These are phyloP conservation scores for Callimorpha dominula DNA, from an alignment of 2,888 invertebrate species.

Conservation along the genomic window DNA sequence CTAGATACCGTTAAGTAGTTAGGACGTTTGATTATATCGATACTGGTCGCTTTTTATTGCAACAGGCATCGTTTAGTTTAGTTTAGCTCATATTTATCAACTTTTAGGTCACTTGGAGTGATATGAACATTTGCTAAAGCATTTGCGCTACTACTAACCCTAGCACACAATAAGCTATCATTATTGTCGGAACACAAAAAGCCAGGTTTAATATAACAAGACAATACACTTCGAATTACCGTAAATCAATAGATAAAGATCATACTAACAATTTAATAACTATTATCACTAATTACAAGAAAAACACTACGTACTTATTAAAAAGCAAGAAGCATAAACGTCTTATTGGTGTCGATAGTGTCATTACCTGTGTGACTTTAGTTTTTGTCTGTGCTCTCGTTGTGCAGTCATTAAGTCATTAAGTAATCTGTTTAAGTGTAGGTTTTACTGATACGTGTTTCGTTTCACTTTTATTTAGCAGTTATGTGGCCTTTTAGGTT, in stretches of 20 bases:
- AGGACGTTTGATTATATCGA: slow-evolving; percentile 38
- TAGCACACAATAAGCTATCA: slow-evolving; percentile 8
- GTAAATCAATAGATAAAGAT: slow-evolving; percentile 69
- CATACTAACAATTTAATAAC: slow-evolving; percentile 56
- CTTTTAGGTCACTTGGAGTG: background rate
- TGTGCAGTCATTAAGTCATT: slow-evolving; percentile 54
- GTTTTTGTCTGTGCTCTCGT: slow-evolving; percentile 58
- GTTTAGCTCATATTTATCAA: background rate
- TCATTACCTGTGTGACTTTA: slow-evolving; percentile 59
- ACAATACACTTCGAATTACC: slow-evolving; percentile 38
- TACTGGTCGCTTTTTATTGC: slow-evolving; percentile 34
- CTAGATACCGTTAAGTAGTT: slow-evolving; percentile 41
- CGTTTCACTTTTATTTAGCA: background rate
- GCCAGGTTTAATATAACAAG: slow-evolving; percentile 3
- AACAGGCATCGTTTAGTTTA: slow-evolving; percentile 26
- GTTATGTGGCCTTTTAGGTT: background rate
- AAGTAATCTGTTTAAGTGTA: slow-evolving; percentile 36
- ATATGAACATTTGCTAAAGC: background rate
- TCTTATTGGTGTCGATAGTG: slow-evolving; percentile 71
- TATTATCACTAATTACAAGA: slow-evolving; percentile 70
- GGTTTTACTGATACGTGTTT: background rate
- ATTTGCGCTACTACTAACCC: background rate
- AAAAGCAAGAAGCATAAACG: slow-evolving; percentile 57
- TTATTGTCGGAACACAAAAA: slow-evolving; percentile 10
- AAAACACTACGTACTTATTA: slow-evolving; percentile 57